Conservation (phyloP, 2,888 invertebrate species). For the Pharmacophagus antenor region DNA sequence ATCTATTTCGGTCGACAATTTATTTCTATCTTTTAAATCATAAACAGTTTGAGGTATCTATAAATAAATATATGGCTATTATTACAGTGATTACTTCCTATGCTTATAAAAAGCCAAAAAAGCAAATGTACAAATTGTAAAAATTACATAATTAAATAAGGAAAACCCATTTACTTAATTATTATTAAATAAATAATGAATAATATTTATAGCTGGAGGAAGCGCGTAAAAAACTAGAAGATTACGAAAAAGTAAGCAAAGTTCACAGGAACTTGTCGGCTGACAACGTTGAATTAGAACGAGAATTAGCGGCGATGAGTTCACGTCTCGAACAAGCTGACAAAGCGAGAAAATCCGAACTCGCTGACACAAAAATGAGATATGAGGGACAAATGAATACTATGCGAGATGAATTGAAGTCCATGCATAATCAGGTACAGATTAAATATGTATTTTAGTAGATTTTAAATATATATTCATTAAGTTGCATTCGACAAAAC, state of each 20-base stretch:
- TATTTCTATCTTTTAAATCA: no score
- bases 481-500: no score
- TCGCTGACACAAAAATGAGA: conserved; percentile 89
- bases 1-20: background rate
- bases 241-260: conserved; percentile 91
- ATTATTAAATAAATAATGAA: background rate
- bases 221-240: conserved; percentile 88
- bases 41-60: no score
- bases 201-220: conserved; percentile 84
- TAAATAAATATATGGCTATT: no score
- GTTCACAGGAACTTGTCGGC: conserved; percentile 89
- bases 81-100: no score
- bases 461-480: no score
- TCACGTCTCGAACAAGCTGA: conserved; percentile 85
- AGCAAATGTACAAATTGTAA: no score
- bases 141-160: no score
- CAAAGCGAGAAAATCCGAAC: conserved; percentile 87
- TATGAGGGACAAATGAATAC: conserved; percentile 92
- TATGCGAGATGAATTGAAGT: conserved; percentile 90
- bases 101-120: no score
- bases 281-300: conserved; percentile 87
- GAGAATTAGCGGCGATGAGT: conserved; percentile 86
- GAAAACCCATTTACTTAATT: no score
- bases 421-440: conserved; percentile 87
- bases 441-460: background rate